Evolutionary conservation across 2,113 vertebrate species (phyloP).

Genomic region (Rafetus swinhoei): DNA sequence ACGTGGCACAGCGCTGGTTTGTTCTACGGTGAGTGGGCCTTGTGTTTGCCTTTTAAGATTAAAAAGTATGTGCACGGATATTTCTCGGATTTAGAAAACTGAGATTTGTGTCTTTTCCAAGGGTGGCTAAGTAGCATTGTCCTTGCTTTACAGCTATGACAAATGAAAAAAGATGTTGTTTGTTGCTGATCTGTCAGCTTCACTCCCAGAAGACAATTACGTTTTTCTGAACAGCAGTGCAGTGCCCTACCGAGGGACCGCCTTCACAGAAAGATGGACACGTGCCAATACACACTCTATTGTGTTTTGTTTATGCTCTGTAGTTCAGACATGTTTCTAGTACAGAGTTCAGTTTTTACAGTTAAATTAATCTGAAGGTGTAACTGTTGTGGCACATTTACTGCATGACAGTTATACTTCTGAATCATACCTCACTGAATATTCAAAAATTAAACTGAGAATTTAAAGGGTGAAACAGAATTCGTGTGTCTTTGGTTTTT

Average conservation of each 20-base stretch:
- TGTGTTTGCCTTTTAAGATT: not conserved
- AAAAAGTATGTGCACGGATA: not conserved
- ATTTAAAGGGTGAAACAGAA: not conserved
- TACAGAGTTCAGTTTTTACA: not conserved
- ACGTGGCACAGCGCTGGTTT: not conserved
- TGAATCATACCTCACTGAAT: not conserved
- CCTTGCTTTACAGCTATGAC: not conserved
- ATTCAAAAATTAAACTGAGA: not conserved
- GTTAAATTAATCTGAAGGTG: not conserved
- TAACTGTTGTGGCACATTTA: not conserved
- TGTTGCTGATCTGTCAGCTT: not conserved
- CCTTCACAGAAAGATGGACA: not conserved
- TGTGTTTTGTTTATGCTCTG: not conserved
- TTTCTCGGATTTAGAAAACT: not conserved
- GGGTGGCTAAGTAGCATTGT: not conserved
- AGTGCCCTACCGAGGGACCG: not conserved
- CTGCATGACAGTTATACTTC: not conserved
- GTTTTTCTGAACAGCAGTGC: not conserved
- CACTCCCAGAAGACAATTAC: not conserved
- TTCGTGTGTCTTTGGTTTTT: not conserved
- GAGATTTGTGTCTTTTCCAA: not conserved
- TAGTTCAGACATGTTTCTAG: not conserved
- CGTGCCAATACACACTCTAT: accelerated
- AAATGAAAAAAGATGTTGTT: not conserved
- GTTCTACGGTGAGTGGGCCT: not conserved